phyloP scores from a whole-genome alignment of 2,113 vertebrate genomes.

The Theropithecus gelada region DNA sequence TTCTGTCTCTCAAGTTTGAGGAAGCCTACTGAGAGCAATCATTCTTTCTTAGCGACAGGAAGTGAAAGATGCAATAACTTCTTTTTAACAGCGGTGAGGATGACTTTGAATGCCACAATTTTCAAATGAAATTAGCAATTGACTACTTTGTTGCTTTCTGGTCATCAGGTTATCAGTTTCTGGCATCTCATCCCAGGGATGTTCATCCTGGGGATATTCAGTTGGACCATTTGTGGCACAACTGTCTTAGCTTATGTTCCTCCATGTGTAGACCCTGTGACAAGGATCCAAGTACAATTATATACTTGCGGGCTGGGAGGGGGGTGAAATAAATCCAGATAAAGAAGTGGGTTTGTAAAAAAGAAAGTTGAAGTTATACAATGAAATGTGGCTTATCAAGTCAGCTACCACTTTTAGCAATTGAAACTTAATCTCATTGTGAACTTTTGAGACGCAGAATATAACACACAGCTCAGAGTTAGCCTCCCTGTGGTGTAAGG shows the following conservation, averaged over 20 bases:
- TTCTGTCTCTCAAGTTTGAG: not conserved
- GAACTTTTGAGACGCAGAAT: not conserved
- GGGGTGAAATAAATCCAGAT: not conserved
- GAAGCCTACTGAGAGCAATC: not conserved
- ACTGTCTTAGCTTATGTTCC: not conserved
- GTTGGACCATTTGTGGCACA: not conserved
- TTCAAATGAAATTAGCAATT: not conserved
- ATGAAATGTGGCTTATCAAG: not conserved
- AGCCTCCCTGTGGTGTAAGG: not conserved
- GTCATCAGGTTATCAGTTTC: not conserved
- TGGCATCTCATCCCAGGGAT: not conserved
- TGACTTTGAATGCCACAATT: not conserved
- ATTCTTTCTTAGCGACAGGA: not conserved
- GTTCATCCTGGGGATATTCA: not conserved
- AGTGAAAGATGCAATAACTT: not conserved
- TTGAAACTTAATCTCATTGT: not conserved
- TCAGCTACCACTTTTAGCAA: not conserved
- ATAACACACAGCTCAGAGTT: not conserved
- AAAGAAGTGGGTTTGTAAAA: not conserved
- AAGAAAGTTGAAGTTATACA: not conserved
- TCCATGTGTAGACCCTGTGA: not conserved
- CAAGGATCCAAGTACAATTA: not conserved
- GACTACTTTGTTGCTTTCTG: not conserved
- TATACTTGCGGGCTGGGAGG: not conserved
- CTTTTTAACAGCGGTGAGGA: not conserved